Base-by-base conservation (phyloP, 2,797 vertebrate species). In the Protonibea diacanthus region DNA sequence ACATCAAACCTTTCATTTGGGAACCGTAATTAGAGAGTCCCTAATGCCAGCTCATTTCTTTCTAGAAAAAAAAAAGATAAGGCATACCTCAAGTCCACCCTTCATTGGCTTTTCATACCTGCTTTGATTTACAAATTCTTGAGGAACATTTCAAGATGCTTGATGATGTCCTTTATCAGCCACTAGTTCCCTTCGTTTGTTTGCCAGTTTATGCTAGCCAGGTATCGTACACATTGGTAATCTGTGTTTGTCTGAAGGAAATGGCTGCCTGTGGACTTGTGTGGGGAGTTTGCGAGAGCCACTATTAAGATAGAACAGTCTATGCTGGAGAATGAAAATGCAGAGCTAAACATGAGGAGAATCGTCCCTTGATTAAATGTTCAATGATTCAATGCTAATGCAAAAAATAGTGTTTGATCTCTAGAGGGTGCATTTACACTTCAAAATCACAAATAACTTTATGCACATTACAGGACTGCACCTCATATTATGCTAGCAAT, bases 261-360 rank as follows among this genome's bases (percentile, higher is more conserved):
- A 69, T 58, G 55, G 59, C 55, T 64, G n/a, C 33, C 42, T 49
- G 3, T 23, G 10, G 18, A 68, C 60, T 55, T 57, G 12, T 29
- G 53, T 53, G 11, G 44, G 45, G 62, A 21, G 20, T 48, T 58
- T 29, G 57, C 17, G 14, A 70, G 55, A 67, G 18, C 20, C 48
- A 38, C 8, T 33, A 53, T 27, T 21, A 62, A 52, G 48, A 47
- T 60, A 83, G 14, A 38, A 63, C 60, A 18, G 56, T 76, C 40
- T 23, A 52, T 59, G 27, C 5, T 5, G 8, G 21, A 59, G 12
- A 71, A 20, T 14, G 20, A 29, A 74, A 64, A 53, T 29, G 56
- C 57, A 62, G 38, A 63, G 15, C 40, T 76, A 44, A 73, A 60
- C 45, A 48, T 62, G 38, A 38, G 17, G 60, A 21, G 44, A 57